These are phyloP conservation scores for Thaumatotibia leucotreta DNA, from an alignment of 1,140 invertebrate genomes.

Conservation along the genomic window DNA sequence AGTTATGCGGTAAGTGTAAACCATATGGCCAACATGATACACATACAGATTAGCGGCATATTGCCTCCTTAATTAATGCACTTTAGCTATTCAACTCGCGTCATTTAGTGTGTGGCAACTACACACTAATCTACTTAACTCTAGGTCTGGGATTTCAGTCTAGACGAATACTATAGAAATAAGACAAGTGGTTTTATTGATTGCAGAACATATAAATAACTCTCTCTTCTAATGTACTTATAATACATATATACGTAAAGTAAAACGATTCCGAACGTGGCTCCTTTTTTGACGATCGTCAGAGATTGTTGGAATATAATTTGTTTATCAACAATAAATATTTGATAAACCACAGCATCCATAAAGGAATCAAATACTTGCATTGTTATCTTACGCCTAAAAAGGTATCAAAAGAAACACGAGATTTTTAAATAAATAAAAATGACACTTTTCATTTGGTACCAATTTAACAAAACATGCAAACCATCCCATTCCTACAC, in stretches of 20 bases:
- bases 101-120: neutral
- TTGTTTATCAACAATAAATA: neutral
- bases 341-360: neutral
- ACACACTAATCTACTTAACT: neutral
- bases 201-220: no score
- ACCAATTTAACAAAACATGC: constrained; percentile 36
- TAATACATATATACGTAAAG: no score
- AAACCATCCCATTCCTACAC: constrained; percentile 51
- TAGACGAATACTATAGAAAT: neutral
- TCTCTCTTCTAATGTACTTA: no score
- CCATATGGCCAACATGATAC: neutral
- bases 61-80: neutral
- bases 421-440: constrained; percentile 17
- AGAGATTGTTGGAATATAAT: neutral
- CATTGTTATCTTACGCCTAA: neutral
- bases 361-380: neutral
- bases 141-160: neutral
- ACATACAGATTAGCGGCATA: neutral
- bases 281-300: no score
- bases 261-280: no score
- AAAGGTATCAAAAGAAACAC: neutral
- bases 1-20: neutral
- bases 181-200: neutral
- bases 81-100: neutral
- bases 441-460: constrained; percentile 44